Evolutionary conservation across 1,140 invertebrate species (phyloP), one percentile per base, ranked within the genome.

Genomic region (Neotoxoptera formosana): DNA sequence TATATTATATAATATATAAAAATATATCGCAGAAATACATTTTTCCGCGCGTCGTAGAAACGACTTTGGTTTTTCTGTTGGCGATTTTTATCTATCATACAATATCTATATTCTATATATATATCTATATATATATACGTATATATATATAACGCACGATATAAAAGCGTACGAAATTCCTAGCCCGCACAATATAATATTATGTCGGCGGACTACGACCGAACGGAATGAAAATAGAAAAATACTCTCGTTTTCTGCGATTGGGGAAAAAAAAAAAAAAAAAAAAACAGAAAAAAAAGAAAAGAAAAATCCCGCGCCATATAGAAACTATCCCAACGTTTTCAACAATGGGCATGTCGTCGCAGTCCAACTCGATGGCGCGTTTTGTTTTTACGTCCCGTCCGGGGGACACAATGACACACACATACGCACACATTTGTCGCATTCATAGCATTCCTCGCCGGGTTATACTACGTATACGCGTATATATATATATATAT

Each of bases 281-380:
- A 53, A 36, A 34, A 53, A 84, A 84, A 20, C 25, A 84, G 45
- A 34, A 84, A 23, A 53, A 36, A 34, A 53, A 84, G 45, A 20
- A 45, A 84, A 84, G 20, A 84, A 23, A 89, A 87, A 47, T 47
- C n/a, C 14, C 14, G 2, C 17, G 84, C 23, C 2, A 89, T 53
- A 53, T 53, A 53, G 47, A 53, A 89, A 88, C 47, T 88, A 53
- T 53, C 87, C 30, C 21, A 53, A 23, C 48, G 47, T 53, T 48
- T 89, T n/a, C n/a, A 88, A 48, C 47, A 88, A 51, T 88, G 30
- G 45, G 86, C n/a, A 48, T 88, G 86, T 51, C 8, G 47, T 51
- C 60, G n/a, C 17, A 20, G 20, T 17, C 25, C 23, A 34, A 89
- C n/a, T 53, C 86, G 87, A 34, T 51, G 21, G 47, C 11, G 30